phyloP scores from a whole-genome alignment of 2,888 invertebrate genomes.

The Lycophotia porphyrea region DNA sequence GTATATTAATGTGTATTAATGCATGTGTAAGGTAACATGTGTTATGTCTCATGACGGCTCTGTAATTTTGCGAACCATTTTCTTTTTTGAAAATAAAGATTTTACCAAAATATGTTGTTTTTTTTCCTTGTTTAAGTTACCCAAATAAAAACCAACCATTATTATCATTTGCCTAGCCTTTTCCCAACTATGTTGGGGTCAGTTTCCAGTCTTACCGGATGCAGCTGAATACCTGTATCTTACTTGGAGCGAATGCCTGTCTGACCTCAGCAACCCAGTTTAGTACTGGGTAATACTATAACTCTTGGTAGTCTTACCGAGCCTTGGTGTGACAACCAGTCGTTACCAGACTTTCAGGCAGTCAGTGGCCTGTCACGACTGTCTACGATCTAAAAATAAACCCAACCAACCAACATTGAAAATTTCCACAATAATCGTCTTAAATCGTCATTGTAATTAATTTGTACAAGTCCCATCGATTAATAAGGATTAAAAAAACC shows the following conservation, averaged over 20 bases:
- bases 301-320: too few relatives aligned
- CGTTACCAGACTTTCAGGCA: too few relatives aligned
- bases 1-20: constrained; percentile 57
- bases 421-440: too few relatives aligned
- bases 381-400: too few relatives aligned
- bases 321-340: too few relatives aligned
- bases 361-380: too few relatives aligned
- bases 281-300: not conserved
- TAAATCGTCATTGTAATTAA: too few relatives aligned
- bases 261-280: not conserved
- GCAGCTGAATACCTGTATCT: not conserved
- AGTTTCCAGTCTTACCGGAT: not conserved
- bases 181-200: not conserved
- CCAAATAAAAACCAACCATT: not conserved
- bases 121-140: not conserved
- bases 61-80: constrained; percentile 82
- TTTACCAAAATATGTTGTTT: constrained; percentile 73
- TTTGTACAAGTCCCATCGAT: too few relatives aligned
- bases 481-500: too few relatives aligned
- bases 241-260: not conserved
- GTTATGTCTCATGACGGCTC: constrained; percentile 79
- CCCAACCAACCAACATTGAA: too few relatives aligned
- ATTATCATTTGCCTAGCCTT: not conserved
- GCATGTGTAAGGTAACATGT: constrained; percentile 71
- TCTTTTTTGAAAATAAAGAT: constrained; percentile 83